Conservation (phyloP, 2,888 invertebrate species). For the Tenthredo distinguenda region DNA sequence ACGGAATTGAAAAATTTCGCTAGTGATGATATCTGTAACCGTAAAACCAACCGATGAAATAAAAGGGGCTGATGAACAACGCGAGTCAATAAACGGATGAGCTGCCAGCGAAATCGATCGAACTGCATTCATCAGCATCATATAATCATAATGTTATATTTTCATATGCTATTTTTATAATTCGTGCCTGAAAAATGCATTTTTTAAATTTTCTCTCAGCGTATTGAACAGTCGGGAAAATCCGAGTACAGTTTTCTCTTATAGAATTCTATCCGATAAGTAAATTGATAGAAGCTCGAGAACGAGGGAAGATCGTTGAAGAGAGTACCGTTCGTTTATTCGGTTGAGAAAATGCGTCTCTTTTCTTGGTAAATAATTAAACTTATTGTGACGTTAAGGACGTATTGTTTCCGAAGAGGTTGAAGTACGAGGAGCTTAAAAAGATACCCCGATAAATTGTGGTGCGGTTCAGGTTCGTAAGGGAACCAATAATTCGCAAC, state of each 20-base stretch:
- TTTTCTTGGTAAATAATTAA: conserved; percentile 40
- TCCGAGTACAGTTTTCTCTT: neutral
- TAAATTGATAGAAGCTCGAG: neutral
- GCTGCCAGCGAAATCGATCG: neutral
- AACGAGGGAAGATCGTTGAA: neutral
- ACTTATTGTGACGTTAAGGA: conserved; percentile 45
- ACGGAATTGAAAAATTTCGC: neutral
- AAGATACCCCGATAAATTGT: conserved; percentile 46
- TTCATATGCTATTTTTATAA: neutral
- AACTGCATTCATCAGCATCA: neutral
- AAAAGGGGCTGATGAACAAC: neutral
- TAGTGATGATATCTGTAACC: neutral
- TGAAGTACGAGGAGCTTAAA: conserved; percentile 36
- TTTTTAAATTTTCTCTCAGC: neutral
- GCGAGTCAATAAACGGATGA: neutral
- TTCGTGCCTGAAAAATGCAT: neutral
- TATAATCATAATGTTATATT: neutral
- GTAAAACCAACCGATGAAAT: neutral
- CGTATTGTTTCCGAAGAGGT: conserved; percentile 40
- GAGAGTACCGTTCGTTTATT: conserved; percentile 6
- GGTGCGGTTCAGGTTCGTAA: conserved; percentile 35
- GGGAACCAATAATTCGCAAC: conserved; percentile 51
- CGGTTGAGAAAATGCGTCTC: conserved; percentile 21
- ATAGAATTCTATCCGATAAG: neutral
- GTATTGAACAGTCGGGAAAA: neutral